Percentiles rank a stretch among this genome's conserved stretches.
Conservation (phyloP, 2,797 vertebrate genomes). For the Gambusia yucatana region DNA sequence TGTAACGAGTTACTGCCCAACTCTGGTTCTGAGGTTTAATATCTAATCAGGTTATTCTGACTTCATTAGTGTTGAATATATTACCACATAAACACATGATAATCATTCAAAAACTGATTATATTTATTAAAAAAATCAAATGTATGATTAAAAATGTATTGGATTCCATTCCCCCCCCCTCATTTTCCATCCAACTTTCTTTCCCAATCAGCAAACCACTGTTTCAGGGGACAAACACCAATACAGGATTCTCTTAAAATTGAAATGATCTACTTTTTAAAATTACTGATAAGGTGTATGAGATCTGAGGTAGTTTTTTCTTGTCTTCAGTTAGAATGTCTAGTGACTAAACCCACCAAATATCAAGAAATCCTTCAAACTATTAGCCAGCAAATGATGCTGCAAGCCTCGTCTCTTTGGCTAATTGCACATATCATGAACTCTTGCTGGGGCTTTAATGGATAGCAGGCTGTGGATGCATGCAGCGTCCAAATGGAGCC, state of each 20-base stretch:
- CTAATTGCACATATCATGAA: conserved; percentile 21
- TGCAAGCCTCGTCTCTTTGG: conserved; percentile 5
- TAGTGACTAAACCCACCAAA: conserved; percentile 28
- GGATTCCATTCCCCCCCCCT: too few species aligned
- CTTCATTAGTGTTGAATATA: too few species aligned
- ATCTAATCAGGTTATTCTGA: too few species aligned
- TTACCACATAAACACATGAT: too few species aligned
- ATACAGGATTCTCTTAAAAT: conserved; percentile 2
- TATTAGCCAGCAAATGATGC: conserved; percentile 24
- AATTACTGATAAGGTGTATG: not conserved
- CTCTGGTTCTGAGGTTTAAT: too few species aligned
- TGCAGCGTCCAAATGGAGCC: conserved; percentile 21
- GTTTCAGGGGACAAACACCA: conserved; percentile 19
- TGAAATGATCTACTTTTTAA: not conserved
- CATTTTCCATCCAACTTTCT: too few species aligned
- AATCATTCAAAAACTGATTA: too few species aligned
- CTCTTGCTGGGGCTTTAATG: conserved; percentile 13
- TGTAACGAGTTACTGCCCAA: too few species aligned
- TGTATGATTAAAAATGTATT: too few species aligned
- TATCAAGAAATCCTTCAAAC: conserved; percentile 17
- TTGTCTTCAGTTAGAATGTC: not conserved
- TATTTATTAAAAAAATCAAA: too few species aligned
- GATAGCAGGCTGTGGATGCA: conserved; percentile 7
- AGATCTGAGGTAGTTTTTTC: not conserved
- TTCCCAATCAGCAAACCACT: too few species aligned